phyloP scores from a whole-genome alignment of 2,888 invertebrate species.

The Bruchidius siliquastri region DNA sequence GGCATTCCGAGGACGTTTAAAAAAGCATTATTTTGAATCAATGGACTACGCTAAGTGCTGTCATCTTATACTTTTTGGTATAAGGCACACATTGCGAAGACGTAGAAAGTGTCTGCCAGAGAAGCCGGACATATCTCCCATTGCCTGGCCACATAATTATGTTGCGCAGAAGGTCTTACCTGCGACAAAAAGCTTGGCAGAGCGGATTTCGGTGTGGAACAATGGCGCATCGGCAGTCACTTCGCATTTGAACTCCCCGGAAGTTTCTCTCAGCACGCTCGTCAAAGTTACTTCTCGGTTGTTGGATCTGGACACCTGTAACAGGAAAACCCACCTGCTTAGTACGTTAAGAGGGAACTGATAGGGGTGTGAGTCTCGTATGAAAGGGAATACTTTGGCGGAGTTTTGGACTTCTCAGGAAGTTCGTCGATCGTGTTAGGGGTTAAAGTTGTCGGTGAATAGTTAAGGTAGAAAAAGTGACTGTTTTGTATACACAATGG shows the following conservation, averaged over 20 bases:
- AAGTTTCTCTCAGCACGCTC: conserved; percentile 52
- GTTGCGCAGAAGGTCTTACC: conserved; percentile 28
- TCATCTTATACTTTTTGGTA: no score
- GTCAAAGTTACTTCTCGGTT: conserved; percentile 52
- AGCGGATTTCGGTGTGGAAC: conserved; percentile 54
- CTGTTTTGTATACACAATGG: not conserved
- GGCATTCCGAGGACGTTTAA: no score
- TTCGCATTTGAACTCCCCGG: conserved; percentile 55
- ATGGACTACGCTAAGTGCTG: no score
- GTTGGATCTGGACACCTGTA: conserved; percentile 52
- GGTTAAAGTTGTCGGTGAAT: not conserved
- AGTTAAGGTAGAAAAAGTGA: not conserved
- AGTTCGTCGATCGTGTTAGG: not conserved
- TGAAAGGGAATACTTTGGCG: not conserved
- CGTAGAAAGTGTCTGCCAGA: no score
- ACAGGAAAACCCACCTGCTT: conserved; percentile 17
- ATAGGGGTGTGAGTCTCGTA: not conserved
- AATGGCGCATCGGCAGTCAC: conserved; percentile 57
- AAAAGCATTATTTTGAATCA: no score
- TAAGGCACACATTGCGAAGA: no score
- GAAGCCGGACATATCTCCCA: no score
- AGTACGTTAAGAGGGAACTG: not conserved
- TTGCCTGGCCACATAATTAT: no score
- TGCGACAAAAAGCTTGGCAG: conserved; percentile 53
- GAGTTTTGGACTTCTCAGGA: not conserved